phyloP scores from a whole-genome alignment of 2,113 vertebrate genomes.

The Gyps fulvus region DNA sequence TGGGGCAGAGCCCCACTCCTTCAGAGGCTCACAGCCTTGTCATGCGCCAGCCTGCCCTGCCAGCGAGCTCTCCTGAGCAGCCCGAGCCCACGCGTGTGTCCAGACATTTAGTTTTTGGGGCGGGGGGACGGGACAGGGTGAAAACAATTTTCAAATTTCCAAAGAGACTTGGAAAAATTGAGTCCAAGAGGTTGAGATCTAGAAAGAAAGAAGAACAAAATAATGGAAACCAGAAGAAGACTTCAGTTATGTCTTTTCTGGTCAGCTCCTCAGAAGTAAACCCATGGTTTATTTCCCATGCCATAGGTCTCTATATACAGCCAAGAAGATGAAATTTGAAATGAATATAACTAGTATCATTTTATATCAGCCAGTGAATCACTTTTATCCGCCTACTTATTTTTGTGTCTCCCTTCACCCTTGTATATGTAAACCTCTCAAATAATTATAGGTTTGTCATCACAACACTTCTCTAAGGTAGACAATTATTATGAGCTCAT shows the following conservation, averaged over 20 bases:
- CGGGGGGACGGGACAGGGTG: rapidly evolving
- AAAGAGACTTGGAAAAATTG: neutral
- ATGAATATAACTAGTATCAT: neutral
- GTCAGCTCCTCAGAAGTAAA: neutral
- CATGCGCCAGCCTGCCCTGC: neutral
- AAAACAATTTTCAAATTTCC: neutral
- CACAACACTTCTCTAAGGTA: neutral
- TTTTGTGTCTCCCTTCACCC: neutral
- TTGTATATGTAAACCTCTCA: neutral
- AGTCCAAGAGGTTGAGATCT: neutral
- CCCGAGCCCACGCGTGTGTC: neutral
- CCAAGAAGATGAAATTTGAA: neutral
- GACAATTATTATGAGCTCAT: neutral
- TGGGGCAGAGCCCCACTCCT: neutral
- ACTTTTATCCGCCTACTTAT: neutral
- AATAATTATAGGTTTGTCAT: neutral
- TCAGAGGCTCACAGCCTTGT: neutral
- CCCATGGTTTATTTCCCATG: neutral
- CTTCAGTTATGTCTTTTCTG: neutral
- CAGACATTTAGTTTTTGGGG: neutral
- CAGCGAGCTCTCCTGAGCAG: neutral
- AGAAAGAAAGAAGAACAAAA: neutral
- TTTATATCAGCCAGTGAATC: neutral
- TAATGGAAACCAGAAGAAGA: neutral
- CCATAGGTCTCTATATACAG: neutral